phyloP scores from a whole-genome alignment of 1,140 invertebrate species.

The Aphelinus certus region DNA sequence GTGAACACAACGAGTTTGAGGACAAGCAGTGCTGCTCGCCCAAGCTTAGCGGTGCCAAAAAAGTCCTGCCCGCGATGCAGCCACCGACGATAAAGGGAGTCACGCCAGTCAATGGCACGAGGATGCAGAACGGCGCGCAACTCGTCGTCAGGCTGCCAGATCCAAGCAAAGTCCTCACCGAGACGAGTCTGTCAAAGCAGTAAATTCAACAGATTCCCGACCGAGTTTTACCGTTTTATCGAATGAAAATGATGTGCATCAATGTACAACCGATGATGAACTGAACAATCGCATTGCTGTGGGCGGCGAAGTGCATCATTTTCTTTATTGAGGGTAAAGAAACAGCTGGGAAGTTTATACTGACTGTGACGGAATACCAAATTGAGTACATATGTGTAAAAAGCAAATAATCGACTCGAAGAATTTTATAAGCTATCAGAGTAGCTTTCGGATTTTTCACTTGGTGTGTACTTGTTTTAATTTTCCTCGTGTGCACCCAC shows the following conservation, averaged over 20 bases:
- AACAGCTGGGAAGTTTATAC: constrained; percentile 7
- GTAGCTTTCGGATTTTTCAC: constrained; percentile 4
- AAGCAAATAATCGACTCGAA: background rate
- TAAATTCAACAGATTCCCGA: background rate
- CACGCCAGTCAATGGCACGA: constrained; percentile 43
- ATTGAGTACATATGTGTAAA: constrained; percentile 22
- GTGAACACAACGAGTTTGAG: constrained; percentile 38
- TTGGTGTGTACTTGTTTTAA: background rate
- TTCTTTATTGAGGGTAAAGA: too few relatives aligned
- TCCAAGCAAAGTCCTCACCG: constrained; percentile 56
- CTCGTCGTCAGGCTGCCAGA: constrained; percentile 59
- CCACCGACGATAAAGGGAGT: constrained; percentile 36
- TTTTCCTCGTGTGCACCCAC: too few relatives aligned
- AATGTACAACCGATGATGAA: too few relatives aligned
- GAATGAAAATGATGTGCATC: too few relatives aligned
- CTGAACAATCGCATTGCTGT: too few relatives aligned
- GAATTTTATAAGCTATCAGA: background rate
- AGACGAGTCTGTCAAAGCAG: constrained; percentile 58
- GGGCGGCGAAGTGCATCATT: too few relatives aligned
- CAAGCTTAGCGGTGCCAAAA: constrained; percentile 57
- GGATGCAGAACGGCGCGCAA: constrained; percentile 58
- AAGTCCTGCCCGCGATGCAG: constrained; percentile 51
- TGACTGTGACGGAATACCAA: constrained; percentile 5
- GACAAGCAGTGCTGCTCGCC: constrained; percentile 58
- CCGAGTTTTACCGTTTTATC: too few relatives aligned